Percentiles rank a stretch among this genome's conserved stretches.
phyloP scores from a whole-genome alignment of 2,113 vertebrate species.

The Enhydra lutris region DNA sequence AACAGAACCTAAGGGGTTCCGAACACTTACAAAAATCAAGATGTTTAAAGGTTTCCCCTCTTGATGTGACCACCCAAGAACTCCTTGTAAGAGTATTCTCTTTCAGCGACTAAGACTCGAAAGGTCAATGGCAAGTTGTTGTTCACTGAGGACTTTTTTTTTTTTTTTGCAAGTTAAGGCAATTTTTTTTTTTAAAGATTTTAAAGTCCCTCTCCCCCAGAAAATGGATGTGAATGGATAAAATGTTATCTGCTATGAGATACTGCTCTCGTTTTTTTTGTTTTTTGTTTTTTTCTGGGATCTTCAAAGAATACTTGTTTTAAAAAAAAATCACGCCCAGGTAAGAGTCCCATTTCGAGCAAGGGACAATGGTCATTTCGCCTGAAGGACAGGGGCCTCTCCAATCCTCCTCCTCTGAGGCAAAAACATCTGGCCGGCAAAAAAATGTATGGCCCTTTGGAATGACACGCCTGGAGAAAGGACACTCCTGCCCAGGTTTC shows the following conservation, averaged over 20 bases:
- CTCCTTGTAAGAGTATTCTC: background rate
- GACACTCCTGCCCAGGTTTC: slow-evolving; percentile 3
- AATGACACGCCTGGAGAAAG: slow-evolving; percentile 16
- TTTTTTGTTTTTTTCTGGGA: background rate
- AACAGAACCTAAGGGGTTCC: background rate
- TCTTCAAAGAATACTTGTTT: slow-evolving; percentile 56
- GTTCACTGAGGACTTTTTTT: background rate
- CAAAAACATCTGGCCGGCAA: slow-evolving; percentile 48
- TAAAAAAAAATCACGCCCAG: background rate
- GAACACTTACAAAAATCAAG: background rate
- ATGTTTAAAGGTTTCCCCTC: background rate
- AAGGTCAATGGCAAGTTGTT: background rate
- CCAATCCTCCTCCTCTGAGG: slow-evolving; percentile 31
- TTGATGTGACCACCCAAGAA: background rate
- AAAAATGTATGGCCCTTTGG: slow-evolving; percentile 13
- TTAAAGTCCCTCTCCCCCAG: background rate
- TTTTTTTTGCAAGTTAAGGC: background rate
- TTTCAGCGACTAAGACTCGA: background rate
- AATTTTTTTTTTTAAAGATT: background rate
- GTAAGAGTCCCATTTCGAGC: slow-evolving; percentile 54
- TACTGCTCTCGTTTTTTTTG: background rate
- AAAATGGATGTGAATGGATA: background rate
- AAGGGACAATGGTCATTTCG: slow-evolving; percentile 57
- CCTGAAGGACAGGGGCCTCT: slow-evolving; percentile 57
- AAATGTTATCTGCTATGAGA: slow-evolving; percentile 22